Evolutionary conservation across 2,797 vertebrate species (phyloP), one percentile per base, ranked within the genome.

Genomic region (Silurus aristotelis): DNA sequence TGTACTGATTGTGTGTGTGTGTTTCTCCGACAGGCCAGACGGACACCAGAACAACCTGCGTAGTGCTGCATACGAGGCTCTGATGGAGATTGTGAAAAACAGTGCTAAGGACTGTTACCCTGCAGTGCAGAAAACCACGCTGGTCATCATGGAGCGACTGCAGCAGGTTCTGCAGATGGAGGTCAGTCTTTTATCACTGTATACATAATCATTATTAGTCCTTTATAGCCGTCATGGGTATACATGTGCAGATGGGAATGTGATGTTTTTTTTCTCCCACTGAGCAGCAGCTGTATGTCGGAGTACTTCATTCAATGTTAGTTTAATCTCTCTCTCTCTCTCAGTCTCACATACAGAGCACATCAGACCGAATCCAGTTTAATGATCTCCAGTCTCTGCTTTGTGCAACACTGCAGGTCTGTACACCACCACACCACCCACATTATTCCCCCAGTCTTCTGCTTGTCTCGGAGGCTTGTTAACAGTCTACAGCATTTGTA

Each of bases 31-130:
- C 90, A 99, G 98, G 87, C 97, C 97, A 5, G 98, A 99, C 25
- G 98, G 98, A 9, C 98, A 99, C 92, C 98, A 99, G 95, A 99
- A 99, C 92, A 99, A 99, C 92, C 93, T 99, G 89, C 96, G 98
- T 87, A 99, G 98, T 7, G 97, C 98, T 0, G 98, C 98, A 0
- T 99, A 99, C 38, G 98, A 99, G 92, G 97, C 98, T 12, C 92
- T 99, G 88, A 99, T 99, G 98, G 98, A 99, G 93, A 99, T 99
- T 0, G 98, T 99, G 83, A 99, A 99, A 93, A 99, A 99, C 94
- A 99, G 98, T 85, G 98, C 98, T 55, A 99, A 99, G 93, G 98
- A 99, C 88, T 99, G 98, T 89, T 99, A 99, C 87, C 98, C 98
- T 0, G 98, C 98, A 0, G 98, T 99, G n/a, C 98, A 99, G 91